These are phyloP conservation scores for Heterodera filipjevi DNA, from an alignment of 2,888 invertebrate genomes.

Conservation along the genomic window DNA sequence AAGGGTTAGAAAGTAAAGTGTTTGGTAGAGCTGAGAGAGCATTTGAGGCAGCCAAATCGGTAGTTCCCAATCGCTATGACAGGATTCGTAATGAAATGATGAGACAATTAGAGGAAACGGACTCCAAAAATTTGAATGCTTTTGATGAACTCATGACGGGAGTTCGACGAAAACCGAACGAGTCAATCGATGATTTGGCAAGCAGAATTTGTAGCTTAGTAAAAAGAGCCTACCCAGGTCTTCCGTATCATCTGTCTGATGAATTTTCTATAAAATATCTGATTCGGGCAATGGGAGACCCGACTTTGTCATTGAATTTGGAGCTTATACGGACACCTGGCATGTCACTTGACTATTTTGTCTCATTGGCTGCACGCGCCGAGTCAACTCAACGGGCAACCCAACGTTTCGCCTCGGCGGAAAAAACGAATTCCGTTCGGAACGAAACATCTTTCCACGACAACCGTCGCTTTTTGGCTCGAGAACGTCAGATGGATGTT, in stretches of 20 bases:
- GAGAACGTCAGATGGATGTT: not conserved
- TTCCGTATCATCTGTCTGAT: not conserved
- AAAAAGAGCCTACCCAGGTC: slow-evolving; percentile 1
- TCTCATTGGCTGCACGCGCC: slow-evolving; percentile 7
- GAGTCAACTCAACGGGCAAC: slow-evolving; percentile 3
- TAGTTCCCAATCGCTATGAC: not conserved
- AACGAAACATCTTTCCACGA: not conserved
- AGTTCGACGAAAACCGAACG: not conserved
- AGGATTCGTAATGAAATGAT: not conserved
- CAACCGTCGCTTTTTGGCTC: not conserved
- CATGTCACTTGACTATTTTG: not conserved
- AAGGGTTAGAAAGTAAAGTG: not conserved
- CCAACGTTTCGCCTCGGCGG: not conserved
- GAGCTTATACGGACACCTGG: not conserved
- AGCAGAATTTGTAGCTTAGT: not conserved
- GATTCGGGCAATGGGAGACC: not conserved
- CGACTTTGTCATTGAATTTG: not conserved
- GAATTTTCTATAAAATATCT: slow-evolving; percentile 15
- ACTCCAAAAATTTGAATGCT: not conserved
- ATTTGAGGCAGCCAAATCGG: not conserved
- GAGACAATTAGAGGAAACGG: slow-evolving; percentile 13
- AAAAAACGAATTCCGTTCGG: not conserved
- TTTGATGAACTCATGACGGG: slow-evolving; percentile 8
- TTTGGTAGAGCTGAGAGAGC: slow-evolving; percentile 14
- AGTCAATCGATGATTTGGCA: slow-evolving; percentile 17